A percentile compares a stretch with the other conserved stretches of the same genome.
These are phyloP conservation scores for Odocoileus virginianus DNA, from an alignment of 2,113 vertebrate species.

Conservation along the genomic window DNA sequence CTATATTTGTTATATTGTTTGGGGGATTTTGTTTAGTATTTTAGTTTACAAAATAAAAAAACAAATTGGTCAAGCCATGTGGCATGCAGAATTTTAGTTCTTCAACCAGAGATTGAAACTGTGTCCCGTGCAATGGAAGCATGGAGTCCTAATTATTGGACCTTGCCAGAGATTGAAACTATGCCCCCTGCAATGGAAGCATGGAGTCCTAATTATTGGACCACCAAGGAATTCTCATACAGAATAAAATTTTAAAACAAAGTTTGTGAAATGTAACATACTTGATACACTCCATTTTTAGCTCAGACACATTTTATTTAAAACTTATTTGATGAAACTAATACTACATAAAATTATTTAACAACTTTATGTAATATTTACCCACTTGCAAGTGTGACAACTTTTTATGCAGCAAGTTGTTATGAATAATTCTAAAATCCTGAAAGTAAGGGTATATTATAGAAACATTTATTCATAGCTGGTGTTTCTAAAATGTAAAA, in stretches of 20 bases:
- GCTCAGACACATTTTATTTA: background rate
- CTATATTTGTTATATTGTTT: background rate
- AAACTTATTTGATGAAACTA: background rate
- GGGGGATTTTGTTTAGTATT: background rate
- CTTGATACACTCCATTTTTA: background rate
- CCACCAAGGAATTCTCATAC: background rate
- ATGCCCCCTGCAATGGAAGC: background rate
- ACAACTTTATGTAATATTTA: background rate
- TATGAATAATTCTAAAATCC: conserved; percentile 6
- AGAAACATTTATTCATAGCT: conserved; percentile 43
- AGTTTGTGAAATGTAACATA: background rate
- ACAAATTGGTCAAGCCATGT: background rate
- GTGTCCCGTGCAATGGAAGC: background rate
- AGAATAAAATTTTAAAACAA: conserved; percentile 1
- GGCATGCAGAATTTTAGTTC: background rate
- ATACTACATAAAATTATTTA: conserved; percentile 25
- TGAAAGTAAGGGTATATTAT: background rate
- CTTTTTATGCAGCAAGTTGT: background rate
- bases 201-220: background rate
- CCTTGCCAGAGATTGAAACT: background rate
- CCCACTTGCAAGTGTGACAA: background rate
- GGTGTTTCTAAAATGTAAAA: background rate
- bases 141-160: background rate
- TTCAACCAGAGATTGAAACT: background rate
- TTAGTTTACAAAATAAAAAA: background rate